Percentiles rank a stretch among this genome's conserved stretches.
phyloP scores from a whole-genome alignment of 2,797 vertebrate species.

The Acrocephalus scirpaceus region DNA sequence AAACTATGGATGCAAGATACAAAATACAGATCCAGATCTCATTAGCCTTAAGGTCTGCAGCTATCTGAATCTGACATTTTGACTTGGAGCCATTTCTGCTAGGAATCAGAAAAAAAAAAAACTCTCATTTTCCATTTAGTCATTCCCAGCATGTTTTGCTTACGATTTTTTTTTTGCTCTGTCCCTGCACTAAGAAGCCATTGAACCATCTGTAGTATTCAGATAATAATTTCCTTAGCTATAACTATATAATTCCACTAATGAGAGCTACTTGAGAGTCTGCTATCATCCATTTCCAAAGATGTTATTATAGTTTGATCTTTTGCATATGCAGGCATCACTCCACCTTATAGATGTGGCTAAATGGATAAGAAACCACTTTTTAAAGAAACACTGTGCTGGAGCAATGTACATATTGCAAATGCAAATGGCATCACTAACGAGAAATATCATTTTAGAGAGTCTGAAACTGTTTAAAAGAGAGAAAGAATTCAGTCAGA shows the following conservation, averaged over 20 bases:
- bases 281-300: constrained; percentile 60
- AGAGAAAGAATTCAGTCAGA: background rate
- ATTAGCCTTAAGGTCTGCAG: constrained; percentile 66
- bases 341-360: constrained; percentile 29
- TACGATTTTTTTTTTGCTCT: constrained; percentile 7
- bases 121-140: constrained; percentile 58
- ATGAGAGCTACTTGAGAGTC: constrained; percentile 62
- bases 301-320: constrained; percentile 59
- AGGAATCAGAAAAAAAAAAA: constrained; percentile 31
- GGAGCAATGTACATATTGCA: background rate
- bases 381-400: constrained; percentile 22
- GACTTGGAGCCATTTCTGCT: constrained; percentile 58
- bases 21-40: constrained; percentile 68
- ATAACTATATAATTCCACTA: constrained; percentile 58
- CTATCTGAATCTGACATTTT: constrained; percentile 68
- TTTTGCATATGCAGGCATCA: constrained; percentile 46
- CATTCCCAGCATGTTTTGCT: constrained; percentile 64
- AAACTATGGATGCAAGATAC: constrained; percentile 50
- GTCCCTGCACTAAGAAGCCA: constrained; percentile 61
- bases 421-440: background rate
- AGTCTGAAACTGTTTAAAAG: background rate
- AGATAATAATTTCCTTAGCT: constrained; percentile 63
- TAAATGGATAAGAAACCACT: constrained; percentile 22
- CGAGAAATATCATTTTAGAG: background rate
- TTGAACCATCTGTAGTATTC: constrained; percentile 67